Percentiles rank a stretch among this genome's conserved stretches.
Evolutionary conservation across 2,888 invertebrate genomes (phyloP).

Genomic region (Thymelicus lineola): DNA sequence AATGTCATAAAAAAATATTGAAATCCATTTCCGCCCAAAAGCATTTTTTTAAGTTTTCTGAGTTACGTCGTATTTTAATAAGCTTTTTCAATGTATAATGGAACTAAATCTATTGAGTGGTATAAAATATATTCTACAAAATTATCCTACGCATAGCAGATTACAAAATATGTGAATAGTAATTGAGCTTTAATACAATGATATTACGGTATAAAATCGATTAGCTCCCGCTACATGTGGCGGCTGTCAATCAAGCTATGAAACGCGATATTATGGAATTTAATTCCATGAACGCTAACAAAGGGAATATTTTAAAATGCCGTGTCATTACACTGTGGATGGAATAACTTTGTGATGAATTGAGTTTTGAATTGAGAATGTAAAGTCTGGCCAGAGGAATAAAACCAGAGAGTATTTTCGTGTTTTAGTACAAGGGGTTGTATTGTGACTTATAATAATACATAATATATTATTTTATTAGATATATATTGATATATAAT

Average conservation of each 20-base stretch:
- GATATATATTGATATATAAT: no score
- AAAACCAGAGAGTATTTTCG: neutral
- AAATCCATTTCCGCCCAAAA: no score
- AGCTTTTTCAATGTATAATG: no score
- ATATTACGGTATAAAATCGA: conserved; percentile 6
- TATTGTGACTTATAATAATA: no score
- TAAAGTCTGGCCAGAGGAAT: conserved; percentile 2
- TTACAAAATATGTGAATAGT: neutral
- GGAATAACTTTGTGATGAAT: conserved; percentile 37
- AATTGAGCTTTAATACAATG: conserved; percentile 12
- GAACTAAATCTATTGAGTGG: no score
- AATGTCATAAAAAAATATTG: no score
- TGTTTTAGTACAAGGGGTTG: no score
- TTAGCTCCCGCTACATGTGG: conserved; percentile 8
- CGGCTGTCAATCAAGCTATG: conserved; percentile 32
- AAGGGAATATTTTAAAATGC: conserved; percentile 36
- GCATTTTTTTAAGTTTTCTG: no score
- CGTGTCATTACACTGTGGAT: conserved; percentile 29
- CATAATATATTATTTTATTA: no score
- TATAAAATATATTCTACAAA: neutral
- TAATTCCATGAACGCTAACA: conserved; percentile 32
- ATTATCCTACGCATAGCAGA: neutral
- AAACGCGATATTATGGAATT: conserved; percentile 26
- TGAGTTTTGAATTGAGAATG: conserved; percentile 21
- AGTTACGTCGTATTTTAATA: no score